A percentile compares a stretch with the other conserved stretches of the same genome.
Evolutionary conservation across 2,113 vertebrate genomes (phyloP).

Genomic region (Aix galericulata): DNA sequence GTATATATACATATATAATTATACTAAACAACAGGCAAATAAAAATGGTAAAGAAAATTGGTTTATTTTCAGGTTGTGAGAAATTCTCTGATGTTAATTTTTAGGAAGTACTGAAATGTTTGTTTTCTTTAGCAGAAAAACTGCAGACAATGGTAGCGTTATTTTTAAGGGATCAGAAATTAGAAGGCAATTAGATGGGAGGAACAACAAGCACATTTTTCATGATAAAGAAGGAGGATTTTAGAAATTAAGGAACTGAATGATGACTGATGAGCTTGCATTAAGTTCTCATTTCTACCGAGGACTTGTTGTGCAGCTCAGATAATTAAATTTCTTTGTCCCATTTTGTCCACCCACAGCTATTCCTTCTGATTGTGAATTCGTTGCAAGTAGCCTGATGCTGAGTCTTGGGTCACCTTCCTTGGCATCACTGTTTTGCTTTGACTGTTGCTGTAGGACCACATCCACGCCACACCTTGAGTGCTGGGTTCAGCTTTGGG

Average conservation of each 20-base stretch:
- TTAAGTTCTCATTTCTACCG: neutral
- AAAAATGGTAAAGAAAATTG: neutral
- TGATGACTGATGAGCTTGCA: conserved; percentile 41
- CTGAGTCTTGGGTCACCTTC: neutral
- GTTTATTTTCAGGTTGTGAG: neutral
- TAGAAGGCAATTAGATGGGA: neutral
- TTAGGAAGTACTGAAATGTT: neutral
- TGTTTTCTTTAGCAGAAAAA: conserved; percentile 5
- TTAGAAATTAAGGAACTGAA: neutral
- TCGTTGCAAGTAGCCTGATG: neutral
- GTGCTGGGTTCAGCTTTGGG: no score
- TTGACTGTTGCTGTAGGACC: neutral
- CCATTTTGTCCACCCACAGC: neutral
- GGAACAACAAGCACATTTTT: conserved; percentile 14
- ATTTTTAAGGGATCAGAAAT: neutral
- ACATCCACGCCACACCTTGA: no score
- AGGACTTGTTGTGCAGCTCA: neutral
- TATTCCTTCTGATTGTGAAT: neutral
- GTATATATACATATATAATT: no score
- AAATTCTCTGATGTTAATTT: neutral
- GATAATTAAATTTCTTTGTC: neutral
- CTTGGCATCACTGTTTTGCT: neutral
- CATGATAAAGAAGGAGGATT: conserved; percentile 18
- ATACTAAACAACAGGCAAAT: neutral
- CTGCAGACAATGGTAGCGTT: neutral